These are phyloP conservation scores for Rhinoptilus africanus DNA, from an alignment of 2,113 vertebrate genomes.

Conservation along the genomic window DNA sequence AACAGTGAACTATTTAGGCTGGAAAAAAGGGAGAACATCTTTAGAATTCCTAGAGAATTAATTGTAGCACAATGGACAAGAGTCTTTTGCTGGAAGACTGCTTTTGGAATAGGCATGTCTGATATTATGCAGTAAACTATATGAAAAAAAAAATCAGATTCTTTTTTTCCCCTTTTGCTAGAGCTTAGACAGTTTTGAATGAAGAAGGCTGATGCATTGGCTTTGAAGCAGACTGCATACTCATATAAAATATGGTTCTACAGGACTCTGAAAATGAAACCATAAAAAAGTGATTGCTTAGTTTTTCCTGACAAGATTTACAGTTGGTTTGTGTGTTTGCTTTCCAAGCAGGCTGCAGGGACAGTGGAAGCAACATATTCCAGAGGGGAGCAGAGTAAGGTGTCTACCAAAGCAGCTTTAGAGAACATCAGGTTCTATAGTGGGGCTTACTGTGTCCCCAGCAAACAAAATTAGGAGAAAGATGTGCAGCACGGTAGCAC, in stretches of 20 bases:
- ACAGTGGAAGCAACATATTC: not conserved
- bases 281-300: not conserved
- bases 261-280: not conserved
- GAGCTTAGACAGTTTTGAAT: not conserved
- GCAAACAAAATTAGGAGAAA: not conserved
- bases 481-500: fast-evolving
- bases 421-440: not conserved
- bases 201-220: not conserved
- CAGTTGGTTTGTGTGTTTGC: not conserved
- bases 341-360: not conserved
- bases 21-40: not conserved
- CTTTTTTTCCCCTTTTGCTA: not conserved
- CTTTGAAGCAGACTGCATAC: not conserved
- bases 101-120: not conserved
- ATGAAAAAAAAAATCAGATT: not conserved
- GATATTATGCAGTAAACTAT: not conserved
- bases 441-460: not conserved
- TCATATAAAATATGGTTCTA: not conserved
- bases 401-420: fast-evolving
- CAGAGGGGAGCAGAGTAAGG: not conserved
- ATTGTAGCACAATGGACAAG: not conserved
- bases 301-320: not conserved
- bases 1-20: not conserved
- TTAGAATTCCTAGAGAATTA: not conserved
- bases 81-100: not conserved